Evolutionary conservation across 2,113 vertebrate genomes (phyloP), one percentile per base, ranked within the genome.

Genomic region (Dasypus novemcinctus): DNA sequence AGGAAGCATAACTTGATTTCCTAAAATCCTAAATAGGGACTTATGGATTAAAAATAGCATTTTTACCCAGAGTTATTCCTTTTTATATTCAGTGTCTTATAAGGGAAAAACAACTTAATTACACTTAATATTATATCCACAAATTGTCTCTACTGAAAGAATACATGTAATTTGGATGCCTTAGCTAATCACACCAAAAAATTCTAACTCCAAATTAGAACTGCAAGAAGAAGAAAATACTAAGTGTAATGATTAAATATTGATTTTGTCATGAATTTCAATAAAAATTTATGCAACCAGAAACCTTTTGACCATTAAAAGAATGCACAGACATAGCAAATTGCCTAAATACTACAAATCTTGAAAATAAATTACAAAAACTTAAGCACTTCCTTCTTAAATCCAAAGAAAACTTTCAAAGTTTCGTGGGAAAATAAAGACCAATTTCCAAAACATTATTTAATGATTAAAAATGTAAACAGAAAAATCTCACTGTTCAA

Each of bases 111-210:
- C 31, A 69, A 43, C 15, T 57, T 75, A 86, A 78, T 64, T 83
- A 64, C 12, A 68, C 10, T 71, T 85, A 85, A 63, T 33, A 76
- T 74, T 43, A 64, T 17, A 91, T n/a, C 69, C 52, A 59, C 61
- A 72, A 46, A 72, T 91, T 61, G n/a, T 87, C 23, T 76, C 72
- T 85, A 46, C 38, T 82, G 36, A 93, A 93, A 94, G 18, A 89
- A 85, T 57, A 52, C 10, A 43, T 81, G 29, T 82, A 86, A 85
- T 81, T 43, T 84, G 20, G n/a, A 57, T 84, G 64, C 21, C n/a
- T 54, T 68, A 90, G 21, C 5, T 84, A 69, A 76, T 66, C 7
- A 71, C 27, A 72, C 33, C 2, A 71, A 81, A 38, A 89, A 33
- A 72, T 61, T 94, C 14, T 4, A 27, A 52, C 6, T 95, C 1